Percentiles rank a stretch among this genome's conserved stretches.
Conservation (phyloP, 2,113 vertebrate genomes). For the Rhadina sibilatrix region DNA sequence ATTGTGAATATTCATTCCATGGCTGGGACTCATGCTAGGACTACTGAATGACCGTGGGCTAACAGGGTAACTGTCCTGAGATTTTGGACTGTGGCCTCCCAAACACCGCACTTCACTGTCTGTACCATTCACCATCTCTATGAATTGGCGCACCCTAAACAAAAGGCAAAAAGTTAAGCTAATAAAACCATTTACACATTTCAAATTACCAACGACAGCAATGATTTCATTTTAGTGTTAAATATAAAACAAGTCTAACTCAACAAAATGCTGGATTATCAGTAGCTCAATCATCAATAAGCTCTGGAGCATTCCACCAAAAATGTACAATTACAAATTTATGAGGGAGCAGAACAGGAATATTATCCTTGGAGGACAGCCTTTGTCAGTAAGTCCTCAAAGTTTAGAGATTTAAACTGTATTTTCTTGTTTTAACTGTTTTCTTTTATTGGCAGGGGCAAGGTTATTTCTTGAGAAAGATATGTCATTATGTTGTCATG, state of each 20-base stretch:
- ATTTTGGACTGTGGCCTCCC: constrained; percentile 96
- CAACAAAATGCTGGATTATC: constrained; percentile 1
- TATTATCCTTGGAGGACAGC: not conserved
- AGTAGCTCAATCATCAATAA: not conserved
- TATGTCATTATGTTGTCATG: not conserved
- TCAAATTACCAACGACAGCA: not conserved
- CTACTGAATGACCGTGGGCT: constrained; percentile 91
- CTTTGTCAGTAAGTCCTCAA: not conserved
- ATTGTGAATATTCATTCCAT: constrained; percentile 77
- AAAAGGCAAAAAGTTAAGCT: constrained; percentile 59
- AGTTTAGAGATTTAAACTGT: not conserved
- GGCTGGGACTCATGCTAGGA: constrained; percentile 86
- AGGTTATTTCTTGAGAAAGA: not conserved
- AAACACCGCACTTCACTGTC: constrained; percentile 97
- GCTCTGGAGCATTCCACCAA: not conserved
- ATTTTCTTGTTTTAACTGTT: not conserved
- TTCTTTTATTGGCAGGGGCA: constrained; percentile 4
- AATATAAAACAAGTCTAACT: not conserved
- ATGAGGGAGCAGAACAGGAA: constrained; percentile 24
- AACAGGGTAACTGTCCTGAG: constrained; percentile 95
- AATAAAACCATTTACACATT: not conserved
- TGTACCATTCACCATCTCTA: constrained; percentile 99
- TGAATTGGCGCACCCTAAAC: constrained; percentile 95
- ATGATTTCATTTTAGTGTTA: not conserved
- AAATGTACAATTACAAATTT: not conserved